Percentiles rank a stretch among this genome's conserved stretches.
Evolutionary conservation across 1,140 invertebrate species (phyloP).

Genomic region (Tetramorium simillimum): DNA sequence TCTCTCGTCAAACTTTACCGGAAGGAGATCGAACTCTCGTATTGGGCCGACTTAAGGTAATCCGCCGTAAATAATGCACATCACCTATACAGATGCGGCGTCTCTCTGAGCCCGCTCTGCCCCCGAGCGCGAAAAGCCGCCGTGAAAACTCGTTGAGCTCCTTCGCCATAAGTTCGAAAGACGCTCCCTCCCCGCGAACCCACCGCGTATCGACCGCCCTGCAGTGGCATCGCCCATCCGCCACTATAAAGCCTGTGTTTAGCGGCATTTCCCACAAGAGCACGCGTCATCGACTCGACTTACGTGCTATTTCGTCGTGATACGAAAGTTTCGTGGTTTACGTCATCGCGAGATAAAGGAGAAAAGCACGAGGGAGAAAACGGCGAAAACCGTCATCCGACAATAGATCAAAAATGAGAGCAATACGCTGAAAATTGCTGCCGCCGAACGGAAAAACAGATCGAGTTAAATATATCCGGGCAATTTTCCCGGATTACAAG

Average conservation of each 20-base stretch:
- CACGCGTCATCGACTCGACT: conserved; percentile 69
- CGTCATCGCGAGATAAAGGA: conserved; percentile 23
- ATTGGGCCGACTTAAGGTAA: conserved; percentile 61
- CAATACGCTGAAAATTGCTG: conserved; percentile 14
- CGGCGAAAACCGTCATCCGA: neutral
- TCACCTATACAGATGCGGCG: conserved; percentile 44
- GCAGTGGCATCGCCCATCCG: conserved; percentile 51
- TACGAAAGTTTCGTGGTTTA: conserved; percentile 72
- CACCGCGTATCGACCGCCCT: conserved; percentile 32
- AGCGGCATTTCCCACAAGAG: conserved; percentile 56
- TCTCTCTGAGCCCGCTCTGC: conserved; percentile 19
- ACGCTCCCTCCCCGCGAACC: conserved; percentile 11
- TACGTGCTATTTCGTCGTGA: conserved; percentile 67
- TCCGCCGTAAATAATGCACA: conserved; percentile 76
- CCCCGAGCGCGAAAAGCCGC: conserved; percentile 61
- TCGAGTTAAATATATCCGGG: neutral
- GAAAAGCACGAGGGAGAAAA: neutral
- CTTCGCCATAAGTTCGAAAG: conserved; percentile 72
- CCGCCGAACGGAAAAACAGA: neutral
- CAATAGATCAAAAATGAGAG: neutral
- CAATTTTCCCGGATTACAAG: neutral
- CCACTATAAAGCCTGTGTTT: conserved; percentile 68
- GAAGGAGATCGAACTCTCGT: conserved; percentile 51
- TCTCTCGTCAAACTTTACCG: conserved; percentile 30
- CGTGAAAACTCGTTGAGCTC: conserved; percentile 72